Evolutionary conservation across 2,888 invertebrate species (phyloP), one percentile per base, ranked within the genome.

Genomic region (Arctia plantaginis): DNA sequence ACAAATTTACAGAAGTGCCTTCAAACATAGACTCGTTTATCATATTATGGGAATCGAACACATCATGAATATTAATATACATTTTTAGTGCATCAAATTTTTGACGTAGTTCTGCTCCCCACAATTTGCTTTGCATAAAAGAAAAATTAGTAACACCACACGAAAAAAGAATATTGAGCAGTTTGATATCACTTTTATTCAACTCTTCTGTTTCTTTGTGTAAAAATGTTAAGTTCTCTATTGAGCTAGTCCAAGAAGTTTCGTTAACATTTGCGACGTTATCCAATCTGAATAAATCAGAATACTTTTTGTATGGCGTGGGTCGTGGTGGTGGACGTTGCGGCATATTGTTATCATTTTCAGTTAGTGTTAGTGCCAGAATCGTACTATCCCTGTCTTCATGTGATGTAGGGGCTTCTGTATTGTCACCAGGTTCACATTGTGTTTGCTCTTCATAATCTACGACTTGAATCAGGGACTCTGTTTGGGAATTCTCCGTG

Each of bases 11-110:
- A 73, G 71, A 66, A 15, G 74, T 69, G 23, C 66, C 72, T 20
- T 84, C 83, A 62, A 84, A 81, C 66, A 87, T 77, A 30, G 79
- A 76, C 80, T 87, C 82, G 72, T 86, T 82, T 47, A 83, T 66
- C 35, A 73, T 66, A 35, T 35, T 35, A 15, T 76, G 62, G 41
- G 72, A 55, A 62, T 80, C 71, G n/a, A 70, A 75, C 59, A 66
- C 41, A 35, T 66, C 73, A 18, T 70, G 47, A 20, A 71, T 15
- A 15, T 71, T 75, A 7, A 78, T 64, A 66, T 76, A 67, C 18
- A 35, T n/a, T 41, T 66, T 73, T 51, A 77, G 69, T 12, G 69
- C 66, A 39, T 72, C 74, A 23, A 72, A 59, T 59, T 64, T 41
- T 39, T 74, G 69, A 33, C 78, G 70, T 65, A 83, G n/a, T 47